Evolutionary conservation across 2,113 vertebrate genomes (phyloP).

Genomic region (Menidia beryllina): DNA sequence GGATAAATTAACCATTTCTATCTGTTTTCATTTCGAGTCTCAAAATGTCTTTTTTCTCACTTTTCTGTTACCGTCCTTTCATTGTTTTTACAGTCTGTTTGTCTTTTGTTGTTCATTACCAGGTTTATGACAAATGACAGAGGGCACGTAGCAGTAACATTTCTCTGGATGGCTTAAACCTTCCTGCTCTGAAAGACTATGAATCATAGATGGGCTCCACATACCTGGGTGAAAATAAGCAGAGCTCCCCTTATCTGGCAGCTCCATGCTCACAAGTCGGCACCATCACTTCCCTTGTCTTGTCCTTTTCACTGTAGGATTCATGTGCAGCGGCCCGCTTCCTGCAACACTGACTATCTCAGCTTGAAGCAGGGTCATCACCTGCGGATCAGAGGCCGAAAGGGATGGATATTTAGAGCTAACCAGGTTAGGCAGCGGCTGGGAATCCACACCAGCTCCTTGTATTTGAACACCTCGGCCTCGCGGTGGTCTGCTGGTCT

Average conservation of each 20-base stretch:
- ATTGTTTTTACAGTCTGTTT: slow-evolving; percentile 8
- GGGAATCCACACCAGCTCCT: slow-evolving; percentile 79
- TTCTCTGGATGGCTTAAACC: slow-evolving; percentile 41
- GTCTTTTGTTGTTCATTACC: slow-evolving; percentile 53
- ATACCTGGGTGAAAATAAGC: slow-evolving; percentile 82
- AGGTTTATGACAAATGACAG: slow-evolving; percentile 50
- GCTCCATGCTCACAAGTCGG: slow-evolving; percentile 75
- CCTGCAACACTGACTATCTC: slow-evolving; percentile 35
- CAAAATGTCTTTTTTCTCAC: neutral
- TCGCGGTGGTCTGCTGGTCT: slow-evolving; percentile 85
- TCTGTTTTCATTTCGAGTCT: neutral
- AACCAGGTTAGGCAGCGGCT: slow-evolving; percentile 64
- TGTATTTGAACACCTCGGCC: slow-evolving; percentile 85
- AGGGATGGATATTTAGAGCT: slow-evolving; percentile 71
- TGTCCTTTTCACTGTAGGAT: slow-evolving; percentile 71
- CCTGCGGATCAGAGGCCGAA: slow-evolving; percentile 75
- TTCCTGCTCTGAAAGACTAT: slow-evolving; percentile 79
- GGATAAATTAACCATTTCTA: neutral
- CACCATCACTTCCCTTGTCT: slow-evolving; percentile 61
- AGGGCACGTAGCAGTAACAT: slow-evolving; percentile 9
- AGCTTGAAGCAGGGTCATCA: slow-evolving; percentile 66
- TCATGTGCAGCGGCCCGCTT: slow-evolving; percentile 60
- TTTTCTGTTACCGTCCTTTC: neutral
- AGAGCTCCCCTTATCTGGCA: slow-evolving; percentile 82
- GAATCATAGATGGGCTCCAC: slow-evolving; percentile 84